phyloP scores from a whole-genome alignment of 1,140 invertebrate genomes.

The Elymnias hypermnestra region DNA sequence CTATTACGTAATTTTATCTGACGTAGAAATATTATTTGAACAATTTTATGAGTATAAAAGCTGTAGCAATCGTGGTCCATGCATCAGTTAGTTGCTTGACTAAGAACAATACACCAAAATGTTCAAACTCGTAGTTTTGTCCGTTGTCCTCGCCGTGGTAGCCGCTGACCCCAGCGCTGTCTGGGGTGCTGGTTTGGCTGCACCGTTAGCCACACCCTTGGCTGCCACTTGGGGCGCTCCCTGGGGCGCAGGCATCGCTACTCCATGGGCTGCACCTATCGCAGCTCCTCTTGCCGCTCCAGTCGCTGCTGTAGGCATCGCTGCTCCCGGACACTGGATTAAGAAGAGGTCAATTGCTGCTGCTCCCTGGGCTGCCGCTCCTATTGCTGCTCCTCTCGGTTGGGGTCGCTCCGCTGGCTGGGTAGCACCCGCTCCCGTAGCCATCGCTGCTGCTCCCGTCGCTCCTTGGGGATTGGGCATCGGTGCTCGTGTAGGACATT shows the following conservation, averaged over 20 bases:
- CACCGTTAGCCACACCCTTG: conserved; percentile 20
- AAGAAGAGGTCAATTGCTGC: conserved; percentile 12
- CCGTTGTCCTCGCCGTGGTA: conserved; percentile 50
- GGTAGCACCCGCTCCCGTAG: not conserved
- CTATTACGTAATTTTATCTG: conserved; percentile 40
- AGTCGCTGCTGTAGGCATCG: conserved; percentile 23
- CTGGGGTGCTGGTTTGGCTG: not conserved
- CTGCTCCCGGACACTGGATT: conserved; percentile 9
- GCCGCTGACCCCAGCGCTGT: conserved; percentile 60
- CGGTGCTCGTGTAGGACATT: not conserved
- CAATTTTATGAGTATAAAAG: conserved; percentile 51
- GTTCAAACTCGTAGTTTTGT: conserved; percentile 71
- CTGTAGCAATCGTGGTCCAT: conserved; percentile 28
- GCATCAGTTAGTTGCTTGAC: conserved; percentile 42
- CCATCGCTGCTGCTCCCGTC: too few relatives aligned
- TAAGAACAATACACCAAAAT: conserved; percentile 71
- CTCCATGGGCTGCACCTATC: conserved; percentile 2
- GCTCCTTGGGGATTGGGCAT: conserved; percentile 5
- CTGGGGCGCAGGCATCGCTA: not conserved
- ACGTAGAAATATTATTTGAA: conserved; percentile 55
- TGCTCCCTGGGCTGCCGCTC: not conserved
- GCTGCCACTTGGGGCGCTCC: too few relatives aligned
- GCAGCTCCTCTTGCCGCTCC: conserved; percentile 21
- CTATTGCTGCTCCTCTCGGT: conserved; percentile 1
- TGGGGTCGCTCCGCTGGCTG: conserved; percentile 2